Evolutionary conservation across 2,113 vertebrate genomes (phyloP).

Genomic region (Pseudopodoces humilis): DNA sequence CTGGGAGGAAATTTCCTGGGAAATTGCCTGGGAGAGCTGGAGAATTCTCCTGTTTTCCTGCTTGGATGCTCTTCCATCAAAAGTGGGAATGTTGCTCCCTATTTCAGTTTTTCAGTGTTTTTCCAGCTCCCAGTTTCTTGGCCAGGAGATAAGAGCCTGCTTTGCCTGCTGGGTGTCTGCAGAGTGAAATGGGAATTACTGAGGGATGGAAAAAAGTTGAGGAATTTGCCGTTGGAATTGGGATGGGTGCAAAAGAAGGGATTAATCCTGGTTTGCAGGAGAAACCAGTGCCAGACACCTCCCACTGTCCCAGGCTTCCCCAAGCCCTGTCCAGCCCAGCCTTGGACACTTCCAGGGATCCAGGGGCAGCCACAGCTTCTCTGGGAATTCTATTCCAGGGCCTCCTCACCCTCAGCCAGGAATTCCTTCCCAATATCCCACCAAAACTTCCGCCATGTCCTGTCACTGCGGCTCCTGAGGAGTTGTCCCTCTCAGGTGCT

Average conservation of each 20-base stretch:
- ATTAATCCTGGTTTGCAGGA: neutral
- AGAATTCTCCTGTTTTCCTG: neutral
- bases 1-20: no score
- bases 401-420: neutral
- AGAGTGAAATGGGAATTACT: rapidly evolving
- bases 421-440: neutral
- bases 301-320: rapidly evolving
- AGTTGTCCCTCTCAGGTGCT: neutral
- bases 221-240: neutral
- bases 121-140: neutral
- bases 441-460: no score
- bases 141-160: neutral
- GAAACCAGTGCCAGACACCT: neutral
- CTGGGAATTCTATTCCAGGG: rapidly evolving
- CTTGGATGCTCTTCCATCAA: neutral
- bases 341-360: neutral
- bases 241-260: neutral
- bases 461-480: neutral
- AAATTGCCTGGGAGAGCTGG: neutral
- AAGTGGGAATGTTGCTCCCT: neutral
- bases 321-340: neutral
- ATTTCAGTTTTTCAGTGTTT: neutral
- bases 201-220: neutral
- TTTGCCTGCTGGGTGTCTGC: neutral
- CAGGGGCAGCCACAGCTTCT: neutral